Evolutionary conservation across 2,797 vertebrate genomes (phyloP), one percentile per base, ranked within the genome.

Genomic region (Heteromormyrus szaboi): DNA sequence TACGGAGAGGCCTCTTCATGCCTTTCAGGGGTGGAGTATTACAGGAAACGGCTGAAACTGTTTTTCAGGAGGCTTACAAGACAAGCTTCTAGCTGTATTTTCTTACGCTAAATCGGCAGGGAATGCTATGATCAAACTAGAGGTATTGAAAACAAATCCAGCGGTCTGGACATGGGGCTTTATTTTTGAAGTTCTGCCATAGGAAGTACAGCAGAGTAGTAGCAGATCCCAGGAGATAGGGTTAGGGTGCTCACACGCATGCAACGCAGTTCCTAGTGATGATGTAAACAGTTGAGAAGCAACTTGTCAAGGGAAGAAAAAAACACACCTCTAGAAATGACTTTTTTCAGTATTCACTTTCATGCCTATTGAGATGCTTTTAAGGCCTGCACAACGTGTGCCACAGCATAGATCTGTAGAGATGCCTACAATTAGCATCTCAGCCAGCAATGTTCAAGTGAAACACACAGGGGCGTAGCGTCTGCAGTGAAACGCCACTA

Each of bases 401-500:
- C 22, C 5, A 0, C 85, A 1, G 6, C 25, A 3, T 11, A 19
- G 84, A 37, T 53, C 46, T 29, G 53, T 33, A 25, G 53, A 12
- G 53, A 86, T 5, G 4, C 50, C 53, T 56, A 53, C 85, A 86
- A 86, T 86, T 86, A 87, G 91, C 89, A 90, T 91, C 93, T 92
- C 89, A 93, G 93, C 93, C 91, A 94, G 91, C 89, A 92, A 92
- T 94, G 95, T 93, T 95, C 93, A 95, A 95, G 91, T 91, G 94
- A 93, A 95, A 95, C 93, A 95, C 93, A 94, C 95, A 91, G 91
- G 91, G 91, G 90, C 90, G 91, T 95, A 93, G 93, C 93, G 96
- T 96, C 95, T 97, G 94, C 91, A 93, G 92, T 96, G 96, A 95
- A 96, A 96, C 94, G 93, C 90, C 91, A 91, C 93, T 97, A 97